phyloP scores from a whole-genome alignment of 1,140 invertebrate genomes.

The Philotrypesis tridentata region DNA sequence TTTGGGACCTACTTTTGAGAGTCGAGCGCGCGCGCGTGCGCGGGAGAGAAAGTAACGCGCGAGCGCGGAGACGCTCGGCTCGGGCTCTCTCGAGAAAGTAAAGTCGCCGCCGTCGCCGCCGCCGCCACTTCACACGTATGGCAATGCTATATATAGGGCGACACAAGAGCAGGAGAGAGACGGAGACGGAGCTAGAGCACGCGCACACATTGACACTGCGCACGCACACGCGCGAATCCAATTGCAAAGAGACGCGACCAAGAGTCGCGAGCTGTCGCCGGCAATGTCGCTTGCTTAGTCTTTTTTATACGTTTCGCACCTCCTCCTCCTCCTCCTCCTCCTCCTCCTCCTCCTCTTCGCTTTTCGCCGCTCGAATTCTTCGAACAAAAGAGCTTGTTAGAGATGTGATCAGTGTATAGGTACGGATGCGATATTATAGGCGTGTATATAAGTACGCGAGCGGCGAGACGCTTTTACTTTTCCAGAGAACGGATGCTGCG shows the following conservation, averaged over 20 bases:
- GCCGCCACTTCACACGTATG: conserved; percentile 63
- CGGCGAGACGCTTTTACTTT: background rate
- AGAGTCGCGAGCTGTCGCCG: background rate
- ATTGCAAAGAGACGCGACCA: background rate
- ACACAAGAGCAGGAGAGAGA: conserved; percentile 46
- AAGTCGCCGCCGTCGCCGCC: too few species aligned
- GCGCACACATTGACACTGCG: too few species aligned
- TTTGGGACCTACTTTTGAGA: conserved; percentile 70
- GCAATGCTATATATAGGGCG: conserved; percentile 62
- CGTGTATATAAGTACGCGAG: too few species aligned
- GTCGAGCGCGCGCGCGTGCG: conserved; percentile 54
- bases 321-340: too few species aligned
- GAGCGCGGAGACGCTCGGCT: conserved; percentile 62
- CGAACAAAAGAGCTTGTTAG: background rate
- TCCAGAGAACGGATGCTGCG: background rate
- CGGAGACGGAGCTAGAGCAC: too few species aligned
- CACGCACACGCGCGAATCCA: too few species aligned
- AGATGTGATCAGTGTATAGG: too few species aligned
- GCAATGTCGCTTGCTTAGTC: background rate
- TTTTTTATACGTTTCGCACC: background rate
- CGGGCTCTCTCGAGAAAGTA: conserved; percentile 70
- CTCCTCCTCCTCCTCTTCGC: too few species aligned
- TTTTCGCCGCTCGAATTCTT: too few species aligned
- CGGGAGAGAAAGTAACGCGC: conserved; percentile 72
- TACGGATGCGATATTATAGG: too few species aligned